A percentile compares a stretch with the other conserved stretches of the same genome.
Evolutionary conservation across 2,797 vertebrate species (phyloP).

Genomic region (Semaprochilodus insignis): DNA sequence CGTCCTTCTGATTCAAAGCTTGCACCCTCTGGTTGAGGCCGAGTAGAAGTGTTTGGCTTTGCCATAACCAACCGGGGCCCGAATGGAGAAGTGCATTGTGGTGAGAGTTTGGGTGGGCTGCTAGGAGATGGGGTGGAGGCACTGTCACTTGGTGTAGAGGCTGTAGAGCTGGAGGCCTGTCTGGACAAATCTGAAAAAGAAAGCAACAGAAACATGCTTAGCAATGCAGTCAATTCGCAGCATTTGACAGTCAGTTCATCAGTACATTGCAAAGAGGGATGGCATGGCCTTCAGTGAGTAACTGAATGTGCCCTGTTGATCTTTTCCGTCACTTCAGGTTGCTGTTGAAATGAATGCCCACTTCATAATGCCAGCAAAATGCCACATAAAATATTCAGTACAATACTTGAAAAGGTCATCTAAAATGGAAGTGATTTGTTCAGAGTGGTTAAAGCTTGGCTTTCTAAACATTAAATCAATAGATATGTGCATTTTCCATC

Average conservation of each 20-base stretch:
- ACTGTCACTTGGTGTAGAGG: constrained; percentile 83
- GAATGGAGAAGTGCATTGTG: constrained; percentile 75
- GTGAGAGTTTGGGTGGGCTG: constrained; percentile 81
- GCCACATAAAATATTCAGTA: constrained; percentile 59
- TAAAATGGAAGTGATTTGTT: constrained; percentile 20
- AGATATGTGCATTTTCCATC: neutral
- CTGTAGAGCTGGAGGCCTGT: constrained; percentile 80
- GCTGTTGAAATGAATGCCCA: constrained; percentile 42
- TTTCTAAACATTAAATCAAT: neutral
- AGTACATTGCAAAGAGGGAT: neutral
- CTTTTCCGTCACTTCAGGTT: constrained; percentile 34
- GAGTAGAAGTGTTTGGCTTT: constrained; percentile 75
- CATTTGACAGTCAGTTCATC: neutral
- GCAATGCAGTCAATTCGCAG: neutral
- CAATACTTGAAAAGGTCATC: constrained; percentile 39
- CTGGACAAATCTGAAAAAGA: constrained; percentile 78
- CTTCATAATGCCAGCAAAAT: constrained; percentile 60
- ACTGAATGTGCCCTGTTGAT: neutral
- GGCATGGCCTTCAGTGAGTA: neutral
- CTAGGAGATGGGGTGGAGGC: constrained; percentile 78
- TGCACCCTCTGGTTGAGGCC: constrained; percentile 92
- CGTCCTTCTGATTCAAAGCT: constrained; percentile 79
- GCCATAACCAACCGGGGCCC: constrained; percentile 77
- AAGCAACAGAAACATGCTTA: constrained; percentile 13
- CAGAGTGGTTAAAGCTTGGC: neutral